These are phyloP conservation scores for Caenorhabditis wallacei DNA, from an alignment of 2,888 invertebrate species.

Conservation along the genomic window DNA sequence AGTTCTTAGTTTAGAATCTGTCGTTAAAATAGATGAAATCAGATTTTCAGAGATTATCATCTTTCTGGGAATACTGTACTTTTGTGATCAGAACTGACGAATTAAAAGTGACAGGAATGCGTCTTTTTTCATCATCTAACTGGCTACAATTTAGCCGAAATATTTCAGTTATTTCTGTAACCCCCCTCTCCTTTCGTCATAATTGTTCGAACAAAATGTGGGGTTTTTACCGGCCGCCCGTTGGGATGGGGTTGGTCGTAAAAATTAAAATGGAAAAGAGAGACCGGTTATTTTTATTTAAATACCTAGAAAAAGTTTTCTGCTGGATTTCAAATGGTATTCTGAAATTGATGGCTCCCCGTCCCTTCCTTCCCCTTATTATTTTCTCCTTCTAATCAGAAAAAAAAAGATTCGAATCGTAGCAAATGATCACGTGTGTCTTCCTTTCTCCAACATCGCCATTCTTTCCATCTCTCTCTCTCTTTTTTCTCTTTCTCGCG, in stretches of 20 bases:
- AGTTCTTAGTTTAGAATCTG: constrained; percentile 10
- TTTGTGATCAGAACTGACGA: background rate
- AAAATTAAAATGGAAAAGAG: constrained; percentile 16
- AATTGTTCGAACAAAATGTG: constrained; percentile 3
- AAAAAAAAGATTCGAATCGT: constrained; percentile 36
- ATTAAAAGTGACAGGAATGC: constrained; percentile 3
- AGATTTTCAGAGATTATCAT: constrained; percentile 20
- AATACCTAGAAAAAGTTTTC: background rate
- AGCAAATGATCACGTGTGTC: constrained; percentile 32
- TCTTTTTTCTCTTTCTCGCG: background rate
- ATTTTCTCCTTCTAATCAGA: background rate
- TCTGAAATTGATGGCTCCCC: background rate
- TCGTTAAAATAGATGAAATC: constrained; percentile 9
- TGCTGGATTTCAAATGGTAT: background rate
- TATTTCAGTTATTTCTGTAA: background rate
- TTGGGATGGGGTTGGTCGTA: constrained; percentile 18
- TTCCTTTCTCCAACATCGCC: background rate
- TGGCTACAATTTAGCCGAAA: constrained; percentile 8
- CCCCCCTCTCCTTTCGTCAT: no score
- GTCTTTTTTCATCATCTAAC: background rate
- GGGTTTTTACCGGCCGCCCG: background rate
- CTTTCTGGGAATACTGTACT: no score
- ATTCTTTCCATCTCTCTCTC: no score
- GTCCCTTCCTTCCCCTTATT: background rate
- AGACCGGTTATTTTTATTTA: constrained; percentile 45